Conservation (phyloP, 2,888 invertebrate genomes). For the Aphidius colemani region DNA sequence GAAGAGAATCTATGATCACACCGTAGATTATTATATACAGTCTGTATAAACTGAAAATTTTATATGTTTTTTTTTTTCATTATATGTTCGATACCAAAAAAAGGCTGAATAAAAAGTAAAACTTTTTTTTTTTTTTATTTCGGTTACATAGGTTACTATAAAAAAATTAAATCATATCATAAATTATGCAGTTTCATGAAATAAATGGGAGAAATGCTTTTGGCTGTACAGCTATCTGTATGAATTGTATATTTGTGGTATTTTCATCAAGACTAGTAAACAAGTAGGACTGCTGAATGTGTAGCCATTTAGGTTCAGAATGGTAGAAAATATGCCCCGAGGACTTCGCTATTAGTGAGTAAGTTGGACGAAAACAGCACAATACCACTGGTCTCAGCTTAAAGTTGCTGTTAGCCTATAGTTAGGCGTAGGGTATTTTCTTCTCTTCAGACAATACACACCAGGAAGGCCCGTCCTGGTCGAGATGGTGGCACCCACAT, state of each 20-base stretch:
- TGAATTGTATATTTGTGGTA: constrained; percentile 9
- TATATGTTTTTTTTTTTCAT: no score
- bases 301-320: background rate
- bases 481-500: constrained; percentile 9
- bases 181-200: no score
- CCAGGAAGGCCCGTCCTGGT: background rate
- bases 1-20: no score
- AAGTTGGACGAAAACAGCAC: constrained; percentile 23
- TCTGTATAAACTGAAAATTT: no score
- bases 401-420: constrained; percentile 31
- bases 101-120: no score
- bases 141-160: no score
- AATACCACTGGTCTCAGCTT: constrained; percentile 17
- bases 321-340: constrained; percentile 19
- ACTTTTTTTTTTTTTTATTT: no score
- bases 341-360: constrained; percentile 17
- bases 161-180: no score
- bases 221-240: constrained; percentile 8
- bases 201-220: background rate
- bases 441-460: no score
- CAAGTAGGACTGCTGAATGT: constrained; percentile 15
- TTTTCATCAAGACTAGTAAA: constrained; percentile 19
- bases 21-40: no score
- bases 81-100: no score
- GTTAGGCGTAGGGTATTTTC: no score